These are phyloP conservation scores for Planiliza haematocheilus DNA, from an alignment of 2,113 vertebrate species.

Conservation along the genomic window DNA sequence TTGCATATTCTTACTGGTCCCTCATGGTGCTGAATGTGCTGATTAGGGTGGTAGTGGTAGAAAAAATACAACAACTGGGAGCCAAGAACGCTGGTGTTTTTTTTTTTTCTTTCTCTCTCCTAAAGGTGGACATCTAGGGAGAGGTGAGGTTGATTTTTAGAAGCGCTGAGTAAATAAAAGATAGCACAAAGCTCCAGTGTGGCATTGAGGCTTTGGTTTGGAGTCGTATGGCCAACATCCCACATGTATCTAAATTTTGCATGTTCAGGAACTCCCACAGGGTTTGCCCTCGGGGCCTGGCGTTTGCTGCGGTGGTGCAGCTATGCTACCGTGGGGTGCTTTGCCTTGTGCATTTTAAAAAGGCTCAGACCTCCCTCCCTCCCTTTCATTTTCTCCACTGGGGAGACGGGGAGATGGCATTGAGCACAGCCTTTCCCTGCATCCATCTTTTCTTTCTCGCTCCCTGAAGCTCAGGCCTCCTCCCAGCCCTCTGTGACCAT, in stretches of 20 bases:
- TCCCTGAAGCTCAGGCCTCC: conserved; percentile 65
- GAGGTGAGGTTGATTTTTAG: conserved; percentile 45
- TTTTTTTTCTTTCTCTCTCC: conserved; percentile 17
- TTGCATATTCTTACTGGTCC: conserved; percentile 63
- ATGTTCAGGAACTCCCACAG: conserved; percentile 60
- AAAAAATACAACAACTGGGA: conserved; percentile 19
- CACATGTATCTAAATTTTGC: conserved; percentile 55
- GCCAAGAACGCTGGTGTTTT: conserved; percentile 33
- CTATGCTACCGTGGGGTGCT: conserved; percentile 68
- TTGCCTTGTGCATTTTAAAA: conserved; percentile 81
- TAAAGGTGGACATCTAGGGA: conserved; percentile 59
- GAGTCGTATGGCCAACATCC: conserved; percentile 2
- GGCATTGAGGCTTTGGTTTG: conserved; percentile 40
- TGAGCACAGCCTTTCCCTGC: conserved; percentile 69
- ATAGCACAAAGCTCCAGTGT: conserved; percentile 26
- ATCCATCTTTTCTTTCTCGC: conserved; percentile 58
- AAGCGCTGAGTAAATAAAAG: conserved; percentile 68
- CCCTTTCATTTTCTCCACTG: conserved; percentile 79
- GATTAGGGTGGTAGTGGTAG: conserved; percentile 54
- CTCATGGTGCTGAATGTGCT: conserved; percentile 65
- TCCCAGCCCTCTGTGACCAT: conserved; percentile 77
- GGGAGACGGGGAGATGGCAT: conserved; percentile 80
- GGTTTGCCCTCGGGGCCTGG: conserved; percentile 55
- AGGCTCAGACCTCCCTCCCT: conserved; percentile 77
- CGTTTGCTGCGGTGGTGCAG: conserved; percentile 73